Evolutionary conservation across 1,140 invertebrate species (phyloP), one percentile per base, ranked within the genome.

Genomic region (Lepidostoma basale): DNA sequence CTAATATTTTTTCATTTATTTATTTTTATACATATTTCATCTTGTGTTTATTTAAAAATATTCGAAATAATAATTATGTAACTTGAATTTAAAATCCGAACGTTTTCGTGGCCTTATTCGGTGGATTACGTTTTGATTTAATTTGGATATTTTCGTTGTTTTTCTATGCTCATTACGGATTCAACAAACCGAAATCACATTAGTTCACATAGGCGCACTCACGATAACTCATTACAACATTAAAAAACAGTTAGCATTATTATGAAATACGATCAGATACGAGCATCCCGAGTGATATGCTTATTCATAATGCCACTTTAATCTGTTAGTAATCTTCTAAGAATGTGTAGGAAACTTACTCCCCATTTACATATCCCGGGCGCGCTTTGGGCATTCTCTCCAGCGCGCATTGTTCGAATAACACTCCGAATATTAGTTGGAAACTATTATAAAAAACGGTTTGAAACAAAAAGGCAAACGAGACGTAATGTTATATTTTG

Each of bases 401-500:
- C 59, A 62, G 45, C 44, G 30, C 40, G 12, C 59, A 42, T 45
- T 62, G 59, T 45, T 45, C 16, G 39, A 45, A 45, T 62, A 26
- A 10, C n/a, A 39, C 30, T 30, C 20, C 30, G 25, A 45, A 45
- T 62, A 26, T 18, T 8, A 39, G 14, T 30, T 16, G 18, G 25
- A 60, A 23, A 36, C 56, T 18, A 14, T 62, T 25, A 49, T 49
- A 33, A 63, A 63, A 63, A 63, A 63, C 23, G 54, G 30, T 59
- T n/a, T 39, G 54, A 30, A 66, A 63, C 62, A 52, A 66, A 66
- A 66, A 66, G 40, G 44, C 52, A 47, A 66, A 65, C 52, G 62
- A 70, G 59, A 54, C 49, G 39, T 66, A 59, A 70, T 70, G 63
- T 62, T 67, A 67, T 70, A 62, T 70, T 70, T 70, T 70, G 69